A percentile compares a stretch with the other conserved stretches of the same genome.
Conservation (phyloP, 2,113 vertebrate species). For the Oophaga pumilio region DNA sequence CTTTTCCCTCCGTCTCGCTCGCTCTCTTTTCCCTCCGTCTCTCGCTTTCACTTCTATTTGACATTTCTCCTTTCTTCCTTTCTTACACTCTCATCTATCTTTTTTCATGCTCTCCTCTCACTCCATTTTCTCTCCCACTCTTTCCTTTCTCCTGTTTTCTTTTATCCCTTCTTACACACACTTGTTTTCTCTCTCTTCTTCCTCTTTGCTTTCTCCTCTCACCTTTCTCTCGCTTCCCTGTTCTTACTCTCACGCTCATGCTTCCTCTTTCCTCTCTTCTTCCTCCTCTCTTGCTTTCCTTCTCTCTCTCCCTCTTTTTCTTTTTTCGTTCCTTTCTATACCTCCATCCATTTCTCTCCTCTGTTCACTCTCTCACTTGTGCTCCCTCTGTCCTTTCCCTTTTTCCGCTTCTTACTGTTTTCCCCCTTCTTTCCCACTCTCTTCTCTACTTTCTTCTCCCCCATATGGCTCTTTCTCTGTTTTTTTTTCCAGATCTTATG, state of each 20-base stretch:
- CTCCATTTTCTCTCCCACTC: not conserved
- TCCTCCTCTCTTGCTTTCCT: not conserved
- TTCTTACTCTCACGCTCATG: not conserved
- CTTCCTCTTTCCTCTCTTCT: not conserved
- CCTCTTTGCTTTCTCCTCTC: not conserved
- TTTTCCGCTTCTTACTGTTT: not conserved
- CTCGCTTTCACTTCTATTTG: not conserved
- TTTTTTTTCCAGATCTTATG: too few species aligned
- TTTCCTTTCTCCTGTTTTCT: not conserved
- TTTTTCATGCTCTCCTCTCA: too few species aligned
- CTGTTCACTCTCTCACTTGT: not conserved
- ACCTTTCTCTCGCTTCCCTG: not conserved
- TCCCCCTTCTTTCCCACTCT: too few species aligned
- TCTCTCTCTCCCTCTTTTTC: not conserved
- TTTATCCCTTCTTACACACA: not conserved
- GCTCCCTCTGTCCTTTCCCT: not conserved
- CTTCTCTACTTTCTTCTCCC: too few species aligned
- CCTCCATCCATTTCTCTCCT: not conserved
- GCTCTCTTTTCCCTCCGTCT: too few species aligned
- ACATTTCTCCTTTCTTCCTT: too few species aligned
- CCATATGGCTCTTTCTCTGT: too few species aligned
- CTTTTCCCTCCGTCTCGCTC: too few species aligned
- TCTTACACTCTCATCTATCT: too few species aligned
- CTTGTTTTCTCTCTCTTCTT: not conserved
- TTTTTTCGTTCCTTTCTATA: not conserved